Base-by-base conservation (phyloP, 2,888 invertebrate genomes). In the Epistrophe eligans region DNA sequence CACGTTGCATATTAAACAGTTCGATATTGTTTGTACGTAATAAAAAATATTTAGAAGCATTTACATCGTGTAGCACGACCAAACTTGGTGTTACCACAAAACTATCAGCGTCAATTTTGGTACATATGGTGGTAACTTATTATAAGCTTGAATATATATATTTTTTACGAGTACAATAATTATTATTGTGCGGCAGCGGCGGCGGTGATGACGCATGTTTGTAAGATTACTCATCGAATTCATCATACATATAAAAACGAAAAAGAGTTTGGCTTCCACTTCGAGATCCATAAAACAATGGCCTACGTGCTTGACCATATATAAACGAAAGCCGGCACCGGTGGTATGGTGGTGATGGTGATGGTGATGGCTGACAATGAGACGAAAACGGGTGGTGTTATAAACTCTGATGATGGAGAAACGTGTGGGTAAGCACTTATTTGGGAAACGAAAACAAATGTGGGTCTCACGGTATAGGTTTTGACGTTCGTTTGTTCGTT, bases 281-380 rank as follows among this genome's bases (percentile, higher is more conserved):
- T 7, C 3, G 55, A 45, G 79, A 45, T 17, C 83, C 81, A 77
- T 57, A 52, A 57, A 81, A 84, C 84, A 85, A 85, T 73, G 60
- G 81, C 85, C 85, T 85, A 82, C 81, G 77, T 85, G 85, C 70
- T 60, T 77, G 81, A 50, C 85, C 82, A 85, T 84, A 77, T 84
- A 35, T 57, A 32, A 38, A 66, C 45, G n/a, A 50, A 9, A 13
- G 15, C 60, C 60, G 10, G 55, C 28, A n/a, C 28, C 3, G 55
- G 55, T 4, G n/a, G 13, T 2, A 3, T 24, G 24, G 24, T 24
- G 24, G 48, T n/a, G 52, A 5, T 38, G 40, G 13, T 40, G 40
- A 15, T 9, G 15, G 4, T 15, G 13, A 13, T 4, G 28, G 2
- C 10, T 40, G 24, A 40, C 28, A 38, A 35, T 32, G 73, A 62